Conservation (phyloP, 2,113 vertebrate species). For the Proterorhinus semilunaris region DNA sequence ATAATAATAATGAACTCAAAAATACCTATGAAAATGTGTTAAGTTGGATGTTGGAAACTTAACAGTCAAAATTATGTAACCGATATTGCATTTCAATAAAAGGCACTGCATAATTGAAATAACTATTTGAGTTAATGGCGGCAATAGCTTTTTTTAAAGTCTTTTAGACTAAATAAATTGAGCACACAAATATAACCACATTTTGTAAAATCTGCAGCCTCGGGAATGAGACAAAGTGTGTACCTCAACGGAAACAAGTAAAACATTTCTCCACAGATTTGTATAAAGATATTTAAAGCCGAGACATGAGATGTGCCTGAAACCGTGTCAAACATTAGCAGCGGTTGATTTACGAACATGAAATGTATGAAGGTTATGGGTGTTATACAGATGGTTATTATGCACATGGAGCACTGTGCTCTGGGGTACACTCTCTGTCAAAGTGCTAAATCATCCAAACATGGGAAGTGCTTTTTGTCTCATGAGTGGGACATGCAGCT, state of each 20-base stretch:
- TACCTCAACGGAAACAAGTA: background rate
- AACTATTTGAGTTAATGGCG: no score
- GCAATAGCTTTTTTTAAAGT: no score
- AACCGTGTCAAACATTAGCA: background rate
- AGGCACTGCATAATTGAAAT: no score
- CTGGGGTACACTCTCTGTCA: slow-evolving; percentile 47
- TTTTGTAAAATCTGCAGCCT: background rate
- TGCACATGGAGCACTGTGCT: background rate
- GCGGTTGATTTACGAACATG: slow-evolving; percentile 1
- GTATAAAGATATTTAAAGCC: background rate
- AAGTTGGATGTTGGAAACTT: no score
- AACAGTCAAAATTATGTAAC: no score
- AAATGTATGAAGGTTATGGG: background rate
- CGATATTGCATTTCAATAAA: no score
- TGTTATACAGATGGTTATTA: slow-evolving; percentile 5
- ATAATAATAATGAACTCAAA: no score
- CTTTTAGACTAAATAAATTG: no score
- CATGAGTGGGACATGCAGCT: slow-evolving; percentile 71
- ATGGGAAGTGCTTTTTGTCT: slow-evolving; percentile 70
- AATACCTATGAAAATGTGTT: no score
- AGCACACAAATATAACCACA: no score
- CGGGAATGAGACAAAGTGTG: background rate
- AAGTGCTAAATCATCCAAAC: slow-evolving; percentile 69
- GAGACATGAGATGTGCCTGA: background rate
- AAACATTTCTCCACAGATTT: slow-evolving; percentile 1